These are phyloP conservation scores for Eupithecia abbreviata DNA, from an alignment of 2,888 invertebrate genomes.

Conservation along the genomic window DNA sequence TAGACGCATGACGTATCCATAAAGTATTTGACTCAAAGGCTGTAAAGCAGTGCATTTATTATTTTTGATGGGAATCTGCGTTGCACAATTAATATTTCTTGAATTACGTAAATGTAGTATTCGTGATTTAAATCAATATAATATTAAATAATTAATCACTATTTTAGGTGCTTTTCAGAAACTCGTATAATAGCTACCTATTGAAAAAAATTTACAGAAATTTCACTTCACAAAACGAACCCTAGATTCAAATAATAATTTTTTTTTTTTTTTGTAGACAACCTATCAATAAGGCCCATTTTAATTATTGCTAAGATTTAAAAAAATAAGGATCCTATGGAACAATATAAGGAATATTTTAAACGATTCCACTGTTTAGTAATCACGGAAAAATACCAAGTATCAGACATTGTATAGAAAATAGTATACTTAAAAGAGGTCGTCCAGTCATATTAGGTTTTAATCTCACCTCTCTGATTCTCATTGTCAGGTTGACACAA, in stretches of 20 bases:
- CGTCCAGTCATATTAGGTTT: no score
- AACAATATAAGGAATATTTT: neutral
- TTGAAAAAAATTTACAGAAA: neutral
- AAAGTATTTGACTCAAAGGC: slow-evolving; percentile 27
- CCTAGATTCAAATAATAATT: neutral
- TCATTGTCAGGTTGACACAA: no score
- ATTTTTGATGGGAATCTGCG: neutral
- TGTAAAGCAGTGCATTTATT: slow-evolving; percentile 9
- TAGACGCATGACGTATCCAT: slow-evolving; percentile 10
- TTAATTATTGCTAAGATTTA: neutral
- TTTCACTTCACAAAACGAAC: neutral
- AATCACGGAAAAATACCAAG: neutral
- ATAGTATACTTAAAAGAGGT: no score
- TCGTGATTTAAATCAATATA: neutral
- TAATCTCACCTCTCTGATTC: no score
- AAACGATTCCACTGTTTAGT: neutral
- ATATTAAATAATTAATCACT: neutral
- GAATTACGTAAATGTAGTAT: slow-evolving; percentile 1
- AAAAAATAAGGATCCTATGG: neutral
- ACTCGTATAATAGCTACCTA: no score
- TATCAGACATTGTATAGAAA: neutral
- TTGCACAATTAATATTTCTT: neutral
- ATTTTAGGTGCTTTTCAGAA: neutral
- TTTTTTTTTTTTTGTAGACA: no score
- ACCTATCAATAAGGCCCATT: neutral